Evolutionary conservation across 2,797 vertebrate species (phyloP).

Genomic region (Muscicapa striata): DNA sequence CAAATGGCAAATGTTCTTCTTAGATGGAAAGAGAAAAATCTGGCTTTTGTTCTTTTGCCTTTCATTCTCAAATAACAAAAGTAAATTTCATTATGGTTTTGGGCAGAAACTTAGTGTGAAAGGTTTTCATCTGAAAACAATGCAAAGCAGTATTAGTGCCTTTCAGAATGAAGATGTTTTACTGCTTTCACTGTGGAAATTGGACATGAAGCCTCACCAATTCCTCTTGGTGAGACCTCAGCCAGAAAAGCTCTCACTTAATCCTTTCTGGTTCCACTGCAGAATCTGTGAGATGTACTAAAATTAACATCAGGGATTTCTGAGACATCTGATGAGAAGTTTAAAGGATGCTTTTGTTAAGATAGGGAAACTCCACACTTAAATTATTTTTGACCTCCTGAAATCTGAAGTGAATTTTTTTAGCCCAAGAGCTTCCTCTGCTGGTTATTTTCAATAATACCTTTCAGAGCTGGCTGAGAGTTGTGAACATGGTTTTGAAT

Average conservation of each 20-base stretch:
- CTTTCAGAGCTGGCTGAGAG: background rate
- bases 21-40: background rate
- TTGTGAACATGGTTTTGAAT: background rate
- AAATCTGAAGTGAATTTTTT: background rate
- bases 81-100: background rate
- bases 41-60: background rate
- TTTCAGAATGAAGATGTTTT: background rate
- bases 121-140: background rate
- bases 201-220: background rate
- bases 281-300: background rate
- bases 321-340: background rate
- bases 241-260: background rate
- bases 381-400: background rate
- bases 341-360: background rate
- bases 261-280: background rate
- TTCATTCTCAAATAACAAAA: background rate
- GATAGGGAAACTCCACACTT: background rate
- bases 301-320: background rate
- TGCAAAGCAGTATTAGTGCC: background rate
- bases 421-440: slow-evolving; percentile 52
- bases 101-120: background rate
- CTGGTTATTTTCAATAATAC: background rate
- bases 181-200: background rate
- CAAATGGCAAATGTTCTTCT: background rate
- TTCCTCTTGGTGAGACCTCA: background rate